Conservation (phyloP, 1,140 invertebrate species). For the Megalonaias nervosa region DNA sequence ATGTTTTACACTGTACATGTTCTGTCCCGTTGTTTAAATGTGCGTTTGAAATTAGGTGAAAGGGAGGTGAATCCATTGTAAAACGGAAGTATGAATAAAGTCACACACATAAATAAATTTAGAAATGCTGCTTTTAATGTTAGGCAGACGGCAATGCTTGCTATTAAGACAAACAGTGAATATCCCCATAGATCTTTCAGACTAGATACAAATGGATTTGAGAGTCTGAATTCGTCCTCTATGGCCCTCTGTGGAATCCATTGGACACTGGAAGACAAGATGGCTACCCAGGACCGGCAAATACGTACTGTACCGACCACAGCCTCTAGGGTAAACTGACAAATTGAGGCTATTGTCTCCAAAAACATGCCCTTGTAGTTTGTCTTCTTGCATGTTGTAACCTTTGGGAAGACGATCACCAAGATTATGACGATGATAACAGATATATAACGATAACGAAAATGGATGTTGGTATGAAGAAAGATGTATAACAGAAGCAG, state of each 20-base stretch:
- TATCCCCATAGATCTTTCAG: conserved; percentile 63
- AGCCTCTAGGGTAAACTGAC: conserved; percentile 65
- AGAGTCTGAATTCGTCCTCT: conserved; percentile 60
- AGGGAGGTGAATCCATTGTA: conserved; percentile 38
- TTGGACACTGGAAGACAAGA: conserved; percentile 50
- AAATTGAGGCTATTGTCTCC: conserved; percentile 60
- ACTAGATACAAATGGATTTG: conserved; percentile 61
- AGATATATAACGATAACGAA: conserved; percentile 53
- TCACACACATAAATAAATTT: conserved; percentile 46
- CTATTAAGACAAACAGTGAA: conserved; percentile 43
- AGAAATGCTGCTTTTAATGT: conserved; percentile 42
- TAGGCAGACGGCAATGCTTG: conserved; percentile 40
- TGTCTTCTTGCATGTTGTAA: conserved; percentile 52
- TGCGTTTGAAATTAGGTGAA: too few relatives aligned
- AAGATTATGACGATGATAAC: conserved; percentile 61
- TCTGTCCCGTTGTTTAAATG: too few relatives aligned
- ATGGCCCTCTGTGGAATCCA: conserved; percentile 65
- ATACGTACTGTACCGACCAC: conserved; percentile 62
- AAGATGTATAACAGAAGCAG: conserved; percentile 56
- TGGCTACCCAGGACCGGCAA: conserved; percentile 51
- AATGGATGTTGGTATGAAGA: conserved; percentile 49
- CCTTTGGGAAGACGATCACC: conserved; percentile 61
- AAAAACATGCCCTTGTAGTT: conserved; percentile 60
- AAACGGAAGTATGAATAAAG: conserved; percentile 50
- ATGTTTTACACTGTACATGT: too few relatives aligned